These are phyloP conservation scores for Hydrolagus affinis DNA, from an alignment of 2,113 vertebrate species.

Conservation along the genomic window DNA sequence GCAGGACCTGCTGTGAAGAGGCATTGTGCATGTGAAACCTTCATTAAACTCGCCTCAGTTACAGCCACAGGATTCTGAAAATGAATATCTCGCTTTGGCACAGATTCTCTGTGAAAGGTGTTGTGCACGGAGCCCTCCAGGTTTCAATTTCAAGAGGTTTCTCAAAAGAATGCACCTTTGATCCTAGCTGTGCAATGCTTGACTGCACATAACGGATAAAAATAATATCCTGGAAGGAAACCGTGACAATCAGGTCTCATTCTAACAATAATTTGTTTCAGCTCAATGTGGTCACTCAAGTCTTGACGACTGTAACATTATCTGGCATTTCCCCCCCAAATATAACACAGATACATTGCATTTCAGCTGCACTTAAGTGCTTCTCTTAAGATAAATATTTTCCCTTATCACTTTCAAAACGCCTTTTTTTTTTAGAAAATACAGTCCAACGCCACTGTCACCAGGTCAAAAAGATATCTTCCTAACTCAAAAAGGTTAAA, in stretches of 20 bases:
- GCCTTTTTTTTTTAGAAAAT: no score
- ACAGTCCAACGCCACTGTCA: no score
- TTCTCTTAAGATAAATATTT: no score
- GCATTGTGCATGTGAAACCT: slow-evolving; percentile 1
- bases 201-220: not conserved
- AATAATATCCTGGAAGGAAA: not conserved
- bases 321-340: no score
- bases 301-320: no score
- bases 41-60: slow-evolving; percentile 5
- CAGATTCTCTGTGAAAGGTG: not conserved
- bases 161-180: not conserved
- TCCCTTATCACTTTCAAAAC: no score
- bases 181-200: not conserved
- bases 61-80: not conserved
- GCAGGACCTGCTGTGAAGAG: not conserved
- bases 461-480: no score
- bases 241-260: not conserved
- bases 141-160: not conserved
- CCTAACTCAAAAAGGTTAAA: no score
- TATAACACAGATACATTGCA: no score
- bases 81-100: not conserved
- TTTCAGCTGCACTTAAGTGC: no score
- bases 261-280: not conserved
- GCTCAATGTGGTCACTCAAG: not conserved
- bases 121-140: not conserved